A percentile compares a stretch with the other conserved stretches of the same genome.
phyloP scores from a whole-genome alignment of 1,140 invertebrate species.

The Brachionus sp. region DNA sequence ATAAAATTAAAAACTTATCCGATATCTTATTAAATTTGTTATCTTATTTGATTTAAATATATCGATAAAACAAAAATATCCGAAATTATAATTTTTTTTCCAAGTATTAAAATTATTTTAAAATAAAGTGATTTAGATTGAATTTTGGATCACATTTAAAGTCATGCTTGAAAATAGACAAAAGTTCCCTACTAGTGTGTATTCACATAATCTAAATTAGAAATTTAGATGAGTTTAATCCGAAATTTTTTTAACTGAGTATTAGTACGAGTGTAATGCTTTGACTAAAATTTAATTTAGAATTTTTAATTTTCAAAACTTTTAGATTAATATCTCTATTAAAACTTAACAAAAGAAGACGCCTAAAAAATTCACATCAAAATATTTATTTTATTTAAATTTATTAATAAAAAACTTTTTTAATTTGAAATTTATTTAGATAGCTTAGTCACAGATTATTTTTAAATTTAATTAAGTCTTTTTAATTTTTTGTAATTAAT shows the following conservation, averaged over 20 bases:
- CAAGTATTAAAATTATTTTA: background rate
- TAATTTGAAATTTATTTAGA: too few species aligned
- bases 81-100: background rate
- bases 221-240: background rate
- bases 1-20: background rate
- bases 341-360: slow-evolving; percentile 4
- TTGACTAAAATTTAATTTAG: background rate
- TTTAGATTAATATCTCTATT: background rate
- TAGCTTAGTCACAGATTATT: too few species aligned
- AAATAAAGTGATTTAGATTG: background rate
- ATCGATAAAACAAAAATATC: background rate
- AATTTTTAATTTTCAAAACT: background rate
- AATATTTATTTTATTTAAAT: too few species aligned
- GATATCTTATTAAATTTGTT: background rate
- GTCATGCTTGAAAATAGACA: background rate
- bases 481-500: too few species aligned
- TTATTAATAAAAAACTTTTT: too few species aligned
- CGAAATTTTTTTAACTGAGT: background rate
- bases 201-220: background rate
- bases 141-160: background rate
- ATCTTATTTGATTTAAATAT: background rate
- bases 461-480: too few species aligned
- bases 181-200: background rate
- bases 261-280: background rate
- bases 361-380: background rate